These are phyloP conservation scores for Chrysomela aeneicollis DNA, from an alignment of 2,888 invertebrate genomes.

Conservation along the genomic window DNA sequence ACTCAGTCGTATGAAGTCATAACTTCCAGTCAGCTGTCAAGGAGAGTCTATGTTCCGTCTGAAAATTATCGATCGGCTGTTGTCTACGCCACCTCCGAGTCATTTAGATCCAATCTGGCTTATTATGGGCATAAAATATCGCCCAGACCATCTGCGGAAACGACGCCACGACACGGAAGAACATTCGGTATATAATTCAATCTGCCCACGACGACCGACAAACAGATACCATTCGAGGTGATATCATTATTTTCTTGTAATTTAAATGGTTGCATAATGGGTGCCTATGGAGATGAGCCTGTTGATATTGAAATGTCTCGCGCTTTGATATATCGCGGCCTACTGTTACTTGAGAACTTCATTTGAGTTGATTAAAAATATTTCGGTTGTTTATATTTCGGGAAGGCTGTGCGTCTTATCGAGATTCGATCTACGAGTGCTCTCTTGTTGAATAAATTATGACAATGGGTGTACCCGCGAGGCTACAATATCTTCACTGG, in stretches of 20 bases:
- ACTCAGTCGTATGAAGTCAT: slow-evolving; percentile 39
- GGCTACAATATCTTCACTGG: neutral
- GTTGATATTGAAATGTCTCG: slow-evolving; percentile 50
- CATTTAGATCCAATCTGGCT: slow-evolving; percentile 56
- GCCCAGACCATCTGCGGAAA: slow-evolving; percentile 54
- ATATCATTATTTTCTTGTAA: slow-evolving; percentile 57
- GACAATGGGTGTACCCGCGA: neutral
- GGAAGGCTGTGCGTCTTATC: slow-evolving; percentile 32
- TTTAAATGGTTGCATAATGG: slow-evolving; percentile 56
- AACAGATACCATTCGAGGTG: slow-evolving; percentile 52
- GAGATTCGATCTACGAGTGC: slow-evolving; percentile 17
- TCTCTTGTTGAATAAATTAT: slow-evolving; percentile 22
- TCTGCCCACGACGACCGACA: slow-evolving; percentile 52
- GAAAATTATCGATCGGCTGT: slow-evolving; percentile 49
- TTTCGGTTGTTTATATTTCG: slow-evolving; percentile 38
- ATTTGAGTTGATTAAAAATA: slow-evolving; percentile 51
- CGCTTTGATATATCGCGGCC: slow-evolving; percentile 51
- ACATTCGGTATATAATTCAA: slow-evolving; percentile 51
- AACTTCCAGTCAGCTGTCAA: slow-evolving; percentile 46
- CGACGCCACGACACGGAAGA: slow-evolving; percentile 54
- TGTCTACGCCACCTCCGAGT: slow-evolving; percentile 51
- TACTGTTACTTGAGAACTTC: slow-evolving; percentile 44
- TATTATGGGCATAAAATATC: slow-evolving; percentile 56
- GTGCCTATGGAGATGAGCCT: slow-evolving; percentile 55
- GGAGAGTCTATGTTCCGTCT: slow-evolving; percentile 36